These are phyloP conservation scores for Sympetrum striolatum DNA, from an alignment of 2,888 invertebrate species.

Conservation along the genomic window DNA sequence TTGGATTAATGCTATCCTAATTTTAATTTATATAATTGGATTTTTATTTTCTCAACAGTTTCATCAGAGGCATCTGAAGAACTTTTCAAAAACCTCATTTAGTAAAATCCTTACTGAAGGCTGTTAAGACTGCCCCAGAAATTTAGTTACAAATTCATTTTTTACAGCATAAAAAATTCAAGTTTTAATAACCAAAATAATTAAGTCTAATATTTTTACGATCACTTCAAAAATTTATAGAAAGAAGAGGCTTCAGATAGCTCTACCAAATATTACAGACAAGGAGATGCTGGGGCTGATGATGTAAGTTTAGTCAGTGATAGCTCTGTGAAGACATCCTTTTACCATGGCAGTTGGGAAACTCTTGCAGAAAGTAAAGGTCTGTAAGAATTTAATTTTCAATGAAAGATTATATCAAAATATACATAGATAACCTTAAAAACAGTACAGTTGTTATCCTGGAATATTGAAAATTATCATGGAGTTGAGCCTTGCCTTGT, in stretches of 20 bases:
- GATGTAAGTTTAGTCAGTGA: conserved; percentile 46
- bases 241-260: background rate
- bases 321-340: conserved; percentile 47
- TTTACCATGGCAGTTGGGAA: conserved; percentile 44
- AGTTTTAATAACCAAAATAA: too few relatives aligned
- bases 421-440: background rate
- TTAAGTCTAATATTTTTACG: background rate
- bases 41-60: too few relatives aligned
- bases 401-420: background rate
- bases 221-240: background rate
- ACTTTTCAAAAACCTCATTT: too few relatives aligned
- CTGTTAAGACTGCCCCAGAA: too few relatives aligned
- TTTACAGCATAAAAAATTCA: too few relatives aligned
- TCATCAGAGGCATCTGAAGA: too few relatives aligned
- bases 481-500: background rate
- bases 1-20: too few relatives aligned
- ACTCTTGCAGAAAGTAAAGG: conserved; percentile 21
- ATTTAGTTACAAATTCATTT: too few relatives aligned
- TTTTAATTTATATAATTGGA: too few relatives aligned
- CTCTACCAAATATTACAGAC: background rate
- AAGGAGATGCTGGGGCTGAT: conserved; percentile 41
- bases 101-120: too few relatives aligned
- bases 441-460: background rate
- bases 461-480: too few relatives aligned
- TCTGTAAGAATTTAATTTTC: background rate